Evolutionary conservation across 2,797 vertebrate genomes (phyloP).

Genomic region (Schizothorax lantsangensis): DNA sequence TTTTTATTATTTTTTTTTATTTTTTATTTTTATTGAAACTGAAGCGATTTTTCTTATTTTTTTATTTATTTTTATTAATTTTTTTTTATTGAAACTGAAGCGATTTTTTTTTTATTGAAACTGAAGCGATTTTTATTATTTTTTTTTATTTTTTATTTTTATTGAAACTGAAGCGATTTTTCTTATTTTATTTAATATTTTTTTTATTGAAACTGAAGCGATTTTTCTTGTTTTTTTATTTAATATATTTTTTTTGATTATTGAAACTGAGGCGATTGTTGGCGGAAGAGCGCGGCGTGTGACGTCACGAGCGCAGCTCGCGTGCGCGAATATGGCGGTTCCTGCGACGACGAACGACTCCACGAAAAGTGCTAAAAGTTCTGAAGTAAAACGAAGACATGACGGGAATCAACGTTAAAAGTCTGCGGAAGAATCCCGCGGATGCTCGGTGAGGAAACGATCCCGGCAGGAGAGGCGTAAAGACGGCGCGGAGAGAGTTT

Average conservation of each 20-base stretch:
- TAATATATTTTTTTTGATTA: too few relatives aligned
- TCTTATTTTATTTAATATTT: too few relatives aligned
- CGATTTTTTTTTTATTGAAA: not conserved
- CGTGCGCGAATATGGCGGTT: conserved; percentile 84
- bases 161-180: too few relatives aligned
- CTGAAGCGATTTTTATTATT: too few relatives aligned
- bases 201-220: too few relatives aligned
- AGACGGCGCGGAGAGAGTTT: not conserved
- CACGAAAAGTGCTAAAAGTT: conserved; percentile 59
- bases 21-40: too few relatives aligned
- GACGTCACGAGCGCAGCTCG: conserved; percentile 82
- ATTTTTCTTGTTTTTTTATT: too few relatives aligned
- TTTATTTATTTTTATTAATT: too few relatives aligned
- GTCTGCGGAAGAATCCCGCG: not conserved
- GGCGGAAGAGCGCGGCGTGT: conserved; percentile 72
- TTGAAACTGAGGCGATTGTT: conserved; percentile 35
- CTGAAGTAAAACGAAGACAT: conserved; percentile 64
- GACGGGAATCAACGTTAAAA: not conserved
- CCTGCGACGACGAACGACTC: conserved; percentile 66
- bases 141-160: too few relatives aligned
- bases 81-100: not conserved
- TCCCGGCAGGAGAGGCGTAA: not conserved
- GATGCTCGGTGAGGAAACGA: not conserved
- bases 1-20: not conserved
- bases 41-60: not conserved